Evolutionary conservation across 2,888 invertebrate genomes (phyloP), one percentile per base, ranked within the genome.

Genomic region (Syritta pipiens): DNA sequence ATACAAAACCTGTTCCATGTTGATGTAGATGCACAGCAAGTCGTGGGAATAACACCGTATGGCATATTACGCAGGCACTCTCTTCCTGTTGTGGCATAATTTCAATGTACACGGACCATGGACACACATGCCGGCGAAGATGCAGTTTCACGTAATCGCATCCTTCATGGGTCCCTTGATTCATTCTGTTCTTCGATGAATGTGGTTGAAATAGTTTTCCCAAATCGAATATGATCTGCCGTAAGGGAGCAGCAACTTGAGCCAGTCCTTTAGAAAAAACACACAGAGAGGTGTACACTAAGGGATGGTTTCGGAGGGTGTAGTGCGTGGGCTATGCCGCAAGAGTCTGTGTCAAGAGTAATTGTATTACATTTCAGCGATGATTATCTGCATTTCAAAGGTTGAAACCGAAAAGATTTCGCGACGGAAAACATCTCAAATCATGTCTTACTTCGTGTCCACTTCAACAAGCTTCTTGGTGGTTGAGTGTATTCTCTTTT

Each of bases 41-140:
- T 62, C 75, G 75, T 75, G 75, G 68, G 75, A 75, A 75, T 35
- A 53, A 40, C 48, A 14, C 55, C 75, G 19, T 60, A 68, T 75
- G 68, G 40, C 55, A 53, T n/a, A n/a, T 3, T 40, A 40, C 55
- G 46, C 17, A 22, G 14, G 22, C 46, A 48, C 12, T 68, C 32
- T 62, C 40, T 62, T 53, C 22, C 14, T 53, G 40, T 37, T 60
- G 22, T 40, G 26, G 10, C 14, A 32, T 22, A 30, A 17, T 46
- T 55, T 22, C 10, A 26, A 22, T 53, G 37, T 37, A 32, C 20
- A 53, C 46, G 30, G n/a, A 74, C n/a, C 14, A 28, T 32, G 19
- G 37, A 44, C 14, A 26, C 42, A 46, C 46, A 26, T 53, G 53
- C 30, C 60, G 40, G 19, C 35, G 19, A 30, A 51, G 60, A 60